Conservation (phyloP, 2,888 invertebrate species). For the Magallana nippona region DNA sequence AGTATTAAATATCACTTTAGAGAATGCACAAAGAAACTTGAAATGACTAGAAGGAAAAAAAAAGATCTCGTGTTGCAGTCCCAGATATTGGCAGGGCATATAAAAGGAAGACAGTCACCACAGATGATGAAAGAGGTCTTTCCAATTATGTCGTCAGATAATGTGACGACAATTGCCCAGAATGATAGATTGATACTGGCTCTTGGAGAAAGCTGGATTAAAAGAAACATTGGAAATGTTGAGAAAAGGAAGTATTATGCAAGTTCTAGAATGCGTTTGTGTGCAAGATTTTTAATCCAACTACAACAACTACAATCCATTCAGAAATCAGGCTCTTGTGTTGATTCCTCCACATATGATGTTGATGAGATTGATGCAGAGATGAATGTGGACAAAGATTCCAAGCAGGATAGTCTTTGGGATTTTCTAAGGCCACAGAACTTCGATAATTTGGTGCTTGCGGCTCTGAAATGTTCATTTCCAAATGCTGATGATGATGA, state of each 20-base stretch:
- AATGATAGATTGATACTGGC: constrained; percentile 50
- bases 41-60: constrained; percentile 19
- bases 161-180: constrained; percentile 46
- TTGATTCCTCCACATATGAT: not conserved
- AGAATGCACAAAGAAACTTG: constrained; percentile 38
- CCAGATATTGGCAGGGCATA: constrained; percentile 49
- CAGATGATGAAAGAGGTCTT: constrained; percentile 54
- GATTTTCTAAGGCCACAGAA: constrained; percentile 43
- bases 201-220: constrained; percentile 54
- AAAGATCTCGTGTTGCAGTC: constrained; percentile 49
- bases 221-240: constrained; percentile 48
- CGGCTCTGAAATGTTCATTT: constrained; percentile 48
- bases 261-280: constrained; percentile 50
- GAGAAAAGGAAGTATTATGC: constrained; percentile 54
- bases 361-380: not conserved
- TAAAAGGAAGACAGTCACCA: constrained; percentile 49
- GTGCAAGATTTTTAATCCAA: constrained; percentile 49
- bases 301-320: constrained; percentile 19
- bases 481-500: constrained; percentile 54
- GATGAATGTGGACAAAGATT: constrained; percentile 23
- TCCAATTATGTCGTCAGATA: constrained; percentile 50
- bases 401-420: constrained; percentile 34
- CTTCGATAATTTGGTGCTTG: constrained; percentile 50
- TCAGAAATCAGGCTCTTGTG: not conserved
- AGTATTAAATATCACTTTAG: constrained; percentile 42